phyloP scores from a whole-genome alignment of 1,140 invertebrate species.

The Drosophila sechellia region DNA sequence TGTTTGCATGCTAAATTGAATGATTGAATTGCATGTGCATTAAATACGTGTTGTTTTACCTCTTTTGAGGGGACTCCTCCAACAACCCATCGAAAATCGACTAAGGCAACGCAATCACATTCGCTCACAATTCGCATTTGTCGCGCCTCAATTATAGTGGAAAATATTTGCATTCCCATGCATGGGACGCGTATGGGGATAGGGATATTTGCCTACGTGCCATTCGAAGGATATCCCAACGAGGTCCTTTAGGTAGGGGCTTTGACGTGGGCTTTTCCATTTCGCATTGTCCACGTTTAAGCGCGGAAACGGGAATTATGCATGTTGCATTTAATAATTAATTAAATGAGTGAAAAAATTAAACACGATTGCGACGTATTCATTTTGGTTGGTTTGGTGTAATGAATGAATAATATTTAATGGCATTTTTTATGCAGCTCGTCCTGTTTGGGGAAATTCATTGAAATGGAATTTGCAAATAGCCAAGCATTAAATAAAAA shows the following conservation, averaged over 20 bases:
- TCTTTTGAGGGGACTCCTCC: neutral
- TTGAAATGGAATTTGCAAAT: neutral
- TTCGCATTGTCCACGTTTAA: constrained; percentile 32
- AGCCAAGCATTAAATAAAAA: neutral
- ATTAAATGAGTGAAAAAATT: constrained; percentile 50
- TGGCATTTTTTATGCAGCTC: constrained; percentile 3
- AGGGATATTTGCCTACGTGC: constrained; percentile 50
- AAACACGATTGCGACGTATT: neutral
- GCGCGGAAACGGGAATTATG: constrained; percentile 41
- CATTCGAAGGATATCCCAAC: constrained; percentile 44
- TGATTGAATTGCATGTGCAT: constrained; percentile 39
- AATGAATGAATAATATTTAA: constrained; percentile 24
- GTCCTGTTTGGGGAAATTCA: neutral
- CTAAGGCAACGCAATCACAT: constrained; percentile 30
- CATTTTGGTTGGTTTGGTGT: neutral
- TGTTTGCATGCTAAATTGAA: constrained; percentile 41
- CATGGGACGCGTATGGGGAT: neutral
- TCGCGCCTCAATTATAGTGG: constrained; percentile 56
- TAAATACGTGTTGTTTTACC: constrained; percentile 39
- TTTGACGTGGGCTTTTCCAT: constrained; percentile 5
- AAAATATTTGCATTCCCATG: constrained; percentile 65
- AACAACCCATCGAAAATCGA: constrained; percentile 14
- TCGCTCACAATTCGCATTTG: constrained; percentile 54
- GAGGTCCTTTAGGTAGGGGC: constrained; percentile 23
- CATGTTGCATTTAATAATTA: constrained; percentile 59